Conservation (phyloP, 2,113 vertebrate species). For the Mirza zaza region DNA sequence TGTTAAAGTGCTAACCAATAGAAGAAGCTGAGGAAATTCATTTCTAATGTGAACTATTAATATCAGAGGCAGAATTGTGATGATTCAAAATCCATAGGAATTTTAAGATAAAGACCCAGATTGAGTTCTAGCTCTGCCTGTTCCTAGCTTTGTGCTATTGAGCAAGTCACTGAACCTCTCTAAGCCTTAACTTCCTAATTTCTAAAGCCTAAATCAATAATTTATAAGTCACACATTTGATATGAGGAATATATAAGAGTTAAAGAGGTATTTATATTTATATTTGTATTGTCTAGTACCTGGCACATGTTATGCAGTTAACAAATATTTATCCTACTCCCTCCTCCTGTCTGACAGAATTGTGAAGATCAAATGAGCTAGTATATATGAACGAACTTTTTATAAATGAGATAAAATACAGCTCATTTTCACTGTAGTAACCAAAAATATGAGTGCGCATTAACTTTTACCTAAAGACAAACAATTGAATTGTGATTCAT, state of each 20-base stretch:
- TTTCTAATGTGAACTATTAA: neutral
- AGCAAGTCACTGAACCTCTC: neutral
- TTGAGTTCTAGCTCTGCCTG: neutral
- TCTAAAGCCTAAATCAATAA: neutral
- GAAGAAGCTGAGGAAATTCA: conserved; percentile 16
- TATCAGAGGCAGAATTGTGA: conserved; percentile 19
- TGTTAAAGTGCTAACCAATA: conserved; percentile 18
- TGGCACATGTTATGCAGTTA: neutral
- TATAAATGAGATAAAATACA: neutral
- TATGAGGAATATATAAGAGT: neutral
- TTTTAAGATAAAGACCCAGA: neutral
- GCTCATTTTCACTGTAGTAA: neutral
- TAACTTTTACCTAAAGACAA: neutral
- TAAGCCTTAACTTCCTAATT: neutral
- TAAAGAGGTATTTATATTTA: neutral
- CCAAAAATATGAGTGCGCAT: neutral
- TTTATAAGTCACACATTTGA: neutral
- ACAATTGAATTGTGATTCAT: neutral
- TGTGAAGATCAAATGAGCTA: neutral
- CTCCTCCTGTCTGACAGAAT: neutral
- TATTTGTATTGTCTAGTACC: neutral
- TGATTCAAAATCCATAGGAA: neutral
- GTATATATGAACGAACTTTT: neutral
- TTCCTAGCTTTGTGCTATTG: neutral
- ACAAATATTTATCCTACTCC: neutral